Evolutionary conservation across 2,113 vertebrate genomes (phyloP).

Genomic region (Marmota monax): DNA sequence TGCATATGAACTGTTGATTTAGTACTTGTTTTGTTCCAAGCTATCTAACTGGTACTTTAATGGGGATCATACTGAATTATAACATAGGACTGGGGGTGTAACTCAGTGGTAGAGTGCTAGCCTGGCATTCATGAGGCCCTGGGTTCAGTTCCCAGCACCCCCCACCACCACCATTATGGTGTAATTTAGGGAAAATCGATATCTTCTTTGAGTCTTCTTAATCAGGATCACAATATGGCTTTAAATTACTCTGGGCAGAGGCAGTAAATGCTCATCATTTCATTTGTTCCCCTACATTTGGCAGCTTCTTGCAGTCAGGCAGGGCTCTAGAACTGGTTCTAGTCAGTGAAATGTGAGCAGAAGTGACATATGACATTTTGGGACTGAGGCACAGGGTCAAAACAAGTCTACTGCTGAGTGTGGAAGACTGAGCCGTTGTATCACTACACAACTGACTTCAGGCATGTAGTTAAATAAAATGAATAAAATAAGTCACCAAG

Average conservation of each 20-base stretch:
- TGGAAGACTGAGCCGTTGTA: not conserved
- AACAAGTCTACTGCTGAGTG: not conserved
- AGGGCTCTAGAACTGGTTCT: not conserved
- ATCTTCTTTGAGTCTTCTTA: slow-evolving; percentile 39
- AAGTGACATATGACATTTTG: not conserved
- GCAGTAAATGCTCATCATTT: slow-evolving; percentile 27
- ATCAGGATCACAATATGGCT: not conserved
- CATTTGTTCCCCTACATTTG: not conserved
- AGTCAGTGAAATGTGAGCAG: not conserved
- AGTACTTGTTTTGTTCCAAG: slow-evolving; percentile 14
- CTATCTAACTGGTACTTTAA: not conserved
- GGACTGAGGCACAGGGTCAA: not conserved
- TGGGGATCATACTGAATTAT: not conserved
- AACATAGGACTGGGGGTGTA: not conserved
- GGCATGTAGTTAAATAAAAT: not conserved
- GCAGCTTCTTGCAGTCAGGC: not conserved
- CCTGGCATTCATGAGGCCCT: not conserved
- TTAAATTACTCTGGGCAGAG: slow-evolving; percentile 32
- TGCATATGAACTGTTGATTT: not conserved
- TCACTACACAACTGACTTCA: not conserved
- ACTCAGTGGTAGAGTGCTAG: too few species aligned
- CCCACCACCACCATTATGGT: too few species aligned
- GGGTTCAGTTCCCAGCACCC: not conserved
- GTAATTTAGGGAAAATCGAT: slow-evolving; percentile 3
- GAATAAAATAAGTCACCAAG: not conserved